Conservation (phyloP, 2,797 vertebrate genomes). For the Silurus aristotelis region DNA sequence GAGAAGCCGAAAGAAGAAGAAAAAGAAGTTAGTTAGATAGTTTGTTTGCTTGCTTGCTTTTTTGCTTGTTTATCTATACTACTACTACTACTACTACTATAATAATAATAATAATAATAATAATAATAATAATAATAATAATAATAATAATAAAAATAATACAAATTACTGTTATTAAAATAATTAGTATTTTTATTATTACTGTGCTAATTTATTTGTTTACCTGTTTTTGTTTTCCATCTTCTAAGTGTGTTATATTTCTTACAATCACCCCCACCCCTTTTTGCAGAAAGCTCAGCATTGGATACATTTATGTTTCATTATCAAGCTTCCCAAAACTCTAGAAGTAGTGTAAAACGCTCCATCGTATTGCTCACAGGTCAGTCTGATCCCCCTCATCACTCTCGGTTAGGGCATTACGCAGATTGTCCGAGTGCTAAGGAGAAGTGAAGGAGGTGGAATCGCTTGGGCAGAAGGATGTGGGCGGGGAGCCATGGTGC, state of each 20-base stretch:
- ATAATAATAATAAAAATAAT: no score
- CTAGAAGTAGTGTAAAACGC: not conserved
- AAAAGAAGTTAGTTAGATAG: no score
- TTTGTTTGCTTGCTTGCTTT: no score
- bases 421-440: conserved; percentile 15
- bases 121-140: no score
- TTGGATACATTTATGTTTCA: not conserved
- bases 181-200: not conserved
- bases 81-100: no score
- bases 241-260: not conserved
- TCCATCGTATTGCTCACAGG: not conserved
- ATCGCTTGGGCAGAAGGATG: conserved; percentile 22
- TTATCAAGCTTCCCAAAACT: not conserved
- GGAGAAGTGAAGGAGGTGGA: conserved; percentile 17
- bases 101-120: no score
- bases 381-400: conserved; percentile 13
- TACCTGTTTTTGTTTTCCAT: not conserved
- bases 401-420: conserved; percentile 20
- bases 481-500: conserved; percentile 12
- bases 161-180: no score
- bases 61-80: no score
- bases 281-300: not conserved
- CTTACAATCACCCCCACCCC: not conserved
- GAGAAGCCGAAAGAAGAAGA: no score
- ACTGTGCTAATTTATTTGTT: not conserved